Evolutionary conservation across 2,797 vertebrate genomes (phyloP).

Genomic region (Dryobates pubescens): DNA sequence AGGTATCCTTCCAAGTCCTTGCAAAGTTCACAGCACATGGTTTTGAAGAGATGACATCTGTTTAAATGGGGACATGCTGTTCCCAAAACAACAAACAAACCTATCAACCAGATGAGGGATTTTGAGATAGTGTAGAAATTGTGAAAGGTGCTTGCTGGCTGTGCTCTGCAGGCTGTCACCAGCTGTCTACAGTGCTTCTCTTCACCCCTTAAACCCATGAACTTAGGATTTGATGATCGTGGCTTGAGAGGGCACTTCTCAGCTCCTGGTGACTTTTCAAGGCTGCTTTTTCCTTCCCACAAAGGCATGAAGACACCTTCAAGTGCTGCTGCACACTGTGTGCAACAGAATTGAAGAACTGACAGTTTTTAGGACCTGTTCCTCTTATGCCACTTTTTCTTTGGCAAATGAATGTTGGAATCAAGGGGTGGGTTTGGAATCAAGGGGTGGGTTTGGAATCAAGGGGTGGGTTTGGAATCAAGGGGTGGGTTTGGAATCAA

Average conservation of each 20-base stretch:
- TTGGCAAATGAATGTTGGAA: not conserved
- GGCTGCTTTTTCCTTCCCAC: not conserved
- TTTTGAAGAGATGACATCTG: slow-evolving; percentile 18
- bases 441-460: not conserved
- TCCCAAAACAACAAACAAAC: slow-evolving; percentile 1
- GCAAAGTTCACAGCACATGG: not conserved
- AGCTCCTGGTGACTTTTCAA: not conserved
- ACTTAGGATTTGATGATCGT: not conserved
- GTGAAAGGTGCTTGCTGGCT: not conserved
- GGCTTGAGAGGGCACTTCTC: not conserved
- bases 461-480: too few species aligned
- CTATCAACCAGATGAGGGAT: not conserved
- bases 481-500: too few species aligned
- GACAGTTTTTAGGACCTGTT: not conserved
- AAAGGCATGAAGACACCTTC: not conserved
- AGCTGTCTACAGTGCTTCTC: not conserved
- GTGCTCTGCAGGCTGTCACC: not conserved
- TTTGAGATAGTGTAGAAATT: not conserved
- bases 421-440: not conserved
- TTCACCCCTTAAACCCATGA: not conserved
- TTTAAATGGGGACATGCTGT: not conserved
- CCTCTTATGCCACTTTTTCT: not conserved
- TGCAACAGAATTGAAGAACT: not conserved
- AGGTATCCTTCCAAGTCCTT: not conserved
- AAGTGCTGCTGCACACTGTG: not conserved